phyloP scores from a whole-genome alignment of 1,140 invertebrate species.

The Leptinotarsa lineolata region DNA sequence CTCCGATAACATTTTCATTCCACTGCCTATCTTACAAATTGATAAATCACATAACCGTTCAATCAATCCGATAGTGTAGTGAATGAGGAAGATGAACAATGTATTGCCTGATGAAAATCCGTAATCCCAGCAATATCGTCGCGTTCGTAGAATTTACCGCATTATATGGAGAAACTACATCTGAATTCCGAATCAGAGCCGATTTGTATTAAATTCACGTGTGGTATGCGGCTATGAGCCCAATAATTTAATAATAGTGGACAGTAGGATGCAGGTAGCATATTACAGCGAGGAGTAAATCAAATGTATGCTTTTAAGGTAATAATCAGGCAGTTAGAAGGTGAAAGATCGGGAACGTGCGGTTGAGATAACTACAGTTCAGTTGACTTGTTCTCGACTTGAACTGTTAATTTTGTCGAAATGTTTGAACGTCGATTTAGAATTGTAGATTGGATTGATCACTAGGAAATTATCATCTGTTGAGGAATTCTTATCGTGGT shows the following conservation, averaged over 20 bases:
- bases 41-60: no score
- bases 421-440: no score
- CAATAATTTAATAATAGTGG: conserved; percentile 19
- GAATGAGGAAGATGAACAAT: no score
- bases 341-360: conserved; percentile 10
- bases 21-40: no score
- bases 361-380: conserved; percentile 2
- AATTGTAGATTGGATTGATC: no score
- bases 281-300: conserved; percentile 5
- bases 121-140: no score
- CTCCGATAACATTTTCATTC: no score
- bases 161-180: not conserved
- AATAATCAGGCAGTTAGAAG: conserved; percentile 19
- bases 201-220: conserved; percentile 3
- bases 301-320: conserved; percentile 19
- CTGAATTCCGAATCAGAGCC: not conserved
- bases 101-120: no score
- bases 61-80: no score
- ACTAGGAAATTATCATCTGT: no score
- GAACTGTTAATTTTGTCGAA: not conserved
- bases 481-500: no score
- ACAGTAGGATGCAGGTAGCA: conserved; percentile 17
- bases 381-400: conserved; percentile 6
- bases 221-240: not conserved
- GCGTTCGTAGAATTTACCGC: no score